A percentile compares a stretch with the other conserved stretches of the same genome.
phyloP scores from a whole-genome alignment of 2,797 vertebrate species.

The Staurois parvus region DNA sequence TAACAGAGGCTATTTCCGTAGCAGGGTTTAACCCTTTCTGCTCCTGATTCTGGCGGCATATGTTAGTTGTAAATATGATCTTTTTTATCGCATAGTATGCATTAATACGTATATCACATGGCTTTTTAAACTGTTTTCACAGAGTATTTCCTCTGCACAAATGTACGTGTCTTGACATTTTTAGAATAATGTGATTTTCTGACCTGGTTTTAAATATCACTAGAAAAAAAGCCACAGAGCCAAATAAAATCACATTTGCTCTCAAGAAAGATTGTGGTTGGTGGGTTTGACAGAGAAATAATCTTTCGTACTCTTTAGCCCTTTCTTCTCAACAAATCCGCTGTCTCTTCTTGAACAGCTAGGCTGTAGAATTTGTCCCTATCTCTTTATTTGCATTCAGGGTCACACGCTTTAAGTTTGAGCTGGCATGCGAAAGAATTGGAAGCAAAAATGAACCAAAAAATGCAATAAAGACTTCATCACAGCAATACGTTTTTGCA shows the following conservation, averaged over 20 bases:
- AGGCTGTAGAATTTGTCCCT: not conserved
- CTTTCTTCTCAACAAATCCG: not conserved
- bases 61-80: not conserved
- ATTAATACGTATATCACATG: not conserved
- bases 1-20: conserved; percentile 37
- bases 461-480: not conserved
- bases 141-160: not conserved
- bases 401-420: not conserved
- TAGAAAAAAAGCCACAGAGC: not conserved
- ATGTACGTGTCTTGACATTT: not conserved
- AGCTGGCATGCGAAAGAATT: no score
- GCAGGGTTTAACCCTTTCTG: conserved; percentile 3
- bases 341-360: not conserved
- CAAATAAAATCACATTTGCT: not conserved
- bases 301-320: no score
- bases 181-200: not conserved
- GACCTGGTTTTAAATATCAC: not conserved
- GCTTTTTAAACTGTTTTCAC: not conserved
- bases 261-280: not conserved
- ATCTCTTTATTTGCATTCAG: not conserved
- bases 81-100: not conserved
- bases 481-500: not conserved
- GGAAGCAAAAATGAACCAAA: no score
- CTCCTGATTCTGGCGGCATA: not conserved
- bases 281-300: not conserved